Conservation (phyloP, 1,140 invertebrate species). For the Drosophila bocki region DNA sequence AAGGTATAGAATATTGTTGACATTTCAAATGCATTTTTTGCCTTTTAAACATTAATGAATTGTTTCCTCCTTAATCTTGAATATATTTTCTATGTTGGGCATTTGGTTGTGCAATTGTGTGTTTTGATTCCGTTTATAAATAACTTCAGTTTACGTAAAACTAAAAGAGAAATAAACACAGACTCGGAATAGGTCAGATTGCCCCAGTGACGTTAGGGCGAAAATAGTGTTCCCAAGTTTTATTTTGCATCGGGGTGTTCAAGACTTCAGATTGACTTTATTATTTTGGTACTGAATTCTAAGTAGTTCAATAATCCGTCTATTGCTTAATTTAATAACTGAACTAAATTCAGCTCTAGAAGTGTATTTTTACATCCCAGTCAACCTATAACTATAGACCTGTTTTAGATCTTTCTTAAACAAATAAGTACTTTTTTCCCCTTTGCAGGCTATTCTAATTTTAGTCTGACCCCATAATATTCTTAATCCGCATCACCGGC, state of each 20-base stretch:
- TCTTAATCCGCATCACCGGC: no score
- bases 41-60: not conserved
- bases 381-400: not conserved
- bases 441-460: not conserved
- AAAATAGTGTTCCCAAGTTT: not conserved
- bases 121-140: constrained; percentile 11
- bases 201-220: constrained; percentile 5
- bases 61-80: not conserved
- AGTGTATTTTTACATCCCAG: not conserved
- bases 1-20: not conserved
- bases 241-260: not conserved
- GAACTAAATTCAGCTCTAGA: not conserved
- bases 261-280: no score
- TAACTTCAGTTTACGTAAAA: constrained; percentile 20
- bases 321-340: not conserved
- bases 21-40: not conserved
- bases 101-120: constrained; percentile 1
- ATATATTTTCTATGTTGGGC: not conserved
- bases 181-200: constrained; percentile 7
- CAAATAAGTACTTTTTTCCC: not conserved
- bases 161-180: constrained; percentile 11
- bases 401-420: not conserved
- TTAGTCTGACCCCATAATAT: not conserved
- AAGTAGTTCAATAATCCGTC: not conserved
- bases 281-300: not conserved